phyloP scores from a whole-genome alignment of 2,888 invertebrate genomes.

The Eueremaeus valkanovi region DNA sequence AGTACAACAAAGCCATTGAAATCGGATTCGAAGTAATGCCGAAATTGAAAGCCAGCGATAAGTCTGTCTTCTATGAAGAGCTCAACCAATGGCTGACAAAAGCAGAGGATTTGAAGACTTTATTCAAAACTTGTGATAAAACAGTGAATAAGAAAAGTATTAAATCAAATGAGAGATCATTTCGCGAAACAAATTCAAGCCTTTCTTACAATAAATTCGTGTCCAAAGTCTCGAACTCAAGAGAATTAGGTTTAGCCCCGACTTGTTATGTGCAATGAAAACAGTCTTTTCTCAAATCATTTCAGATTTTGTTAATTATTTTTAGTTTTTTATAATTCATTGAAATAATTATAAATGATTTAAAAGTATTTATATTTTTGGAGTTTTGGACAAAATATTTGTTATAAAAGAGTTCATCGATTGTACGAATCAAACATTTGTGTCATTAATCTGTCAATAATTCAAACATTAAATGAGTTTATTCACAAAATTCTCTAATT shows the following conservation, averaged over 20 bases:
- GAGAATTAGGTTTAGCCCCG: neutral
- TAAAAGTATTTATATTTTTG: no score
- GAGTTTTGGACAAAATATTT: no score
- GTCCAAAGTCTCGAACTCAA: neutral
- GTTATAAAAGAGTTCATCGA: no score
- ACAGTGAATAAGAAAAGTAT: neutral
- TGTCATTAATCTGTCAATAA: no score
- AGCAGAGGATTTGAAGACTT: constrained; percentile 47
- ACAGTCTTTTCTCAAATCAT: no score
- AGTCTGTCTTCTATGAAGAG: constrained; percentile 20
- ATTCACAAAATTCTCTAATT: no score
- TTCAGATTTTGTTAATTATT: no score
- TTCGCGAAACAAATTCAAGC: neutral
- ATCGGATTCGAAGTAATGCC: constrained; percentile 27
- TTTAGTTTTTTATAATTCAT: no score
- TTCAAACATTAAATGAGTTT: no score
- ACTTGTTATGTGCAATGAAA: constrained; percentile 32
- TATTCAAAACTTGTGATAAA: constrained; percentile 11
- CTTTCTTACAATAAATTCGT: neutral
- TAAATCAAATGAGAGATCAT: neutral
- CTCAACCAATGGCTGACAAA: constrained; percentile 48
- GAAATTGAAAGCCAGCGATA: neutral
- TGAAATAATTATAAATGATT: no score
- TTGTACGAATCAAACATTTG: no score
- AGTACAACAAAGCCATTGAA: constrained; percentile 34